Evolutionary conservation across 2,888 invertebrate species (phyloP).

Genomic region (Geophilus truncorum): DNA sequence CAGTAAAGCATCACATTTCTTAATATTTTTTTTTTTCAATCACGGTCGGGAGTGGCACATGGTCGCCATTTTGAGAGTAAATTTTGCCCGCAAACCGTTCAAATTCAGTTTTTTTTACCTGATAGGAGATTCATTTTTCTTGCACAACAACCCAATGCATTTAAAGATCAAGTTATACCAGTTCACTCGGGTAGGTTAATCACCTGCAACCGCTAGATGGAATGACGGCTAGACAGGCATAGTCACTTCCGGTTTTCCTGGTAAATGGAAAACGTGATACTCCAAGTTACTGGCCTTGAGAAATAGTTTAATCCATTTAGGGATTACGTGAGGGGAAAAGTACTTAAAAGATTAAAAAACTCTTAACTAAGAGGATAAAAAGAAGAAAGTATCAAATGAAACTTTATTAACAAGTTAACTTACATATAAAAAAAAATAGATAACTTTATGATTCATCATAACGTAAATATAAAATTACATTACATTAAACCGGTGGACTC

Average conservation of each 20-base stretch:
- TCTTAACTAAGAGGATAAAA: neutral
- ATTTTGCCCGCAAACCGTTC: neutral
- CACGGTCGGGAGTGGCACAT: constrained; percentile 14
- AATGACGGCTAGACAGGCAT: constrained; percentile 21
- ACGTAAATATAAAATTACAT: neutral
- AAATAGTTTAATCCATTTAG: neutral
- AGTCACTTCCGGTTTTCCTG: constrained; percentile 19
- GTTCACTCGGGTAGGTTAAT: constrained; percentile 15
- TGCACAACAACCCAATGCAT: neutral
- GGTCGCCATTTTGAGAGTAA: constrained; percentile 14
- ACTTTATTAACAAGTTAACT: too few species aligned
- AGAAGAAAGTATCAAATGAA: too few species aligned
- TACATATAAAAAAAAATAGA: neutral
- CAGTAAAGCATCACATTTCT: neutral
- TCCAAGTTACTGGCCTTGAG: neutral
- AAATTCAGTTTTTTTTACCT: neutral
- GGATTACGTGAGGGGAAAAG: neutral
- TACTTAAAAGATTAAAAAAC: neutral
- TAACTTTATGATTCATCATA: too few species aligned
- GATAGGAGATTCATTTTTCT: neutral
- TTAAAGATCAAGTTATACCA: constrained; percentile 18
- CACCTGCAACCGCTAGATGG: constrained; percentile 22
- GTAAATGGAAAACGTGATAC: constrained; percentile 11
- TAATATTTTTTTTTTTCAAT: constrained; percentile 8
- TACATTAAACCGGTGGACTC: neutral